Conservation (phyloP, 2,888 invertebrate genomes). For the Platycnemis pennipes region DNA sequence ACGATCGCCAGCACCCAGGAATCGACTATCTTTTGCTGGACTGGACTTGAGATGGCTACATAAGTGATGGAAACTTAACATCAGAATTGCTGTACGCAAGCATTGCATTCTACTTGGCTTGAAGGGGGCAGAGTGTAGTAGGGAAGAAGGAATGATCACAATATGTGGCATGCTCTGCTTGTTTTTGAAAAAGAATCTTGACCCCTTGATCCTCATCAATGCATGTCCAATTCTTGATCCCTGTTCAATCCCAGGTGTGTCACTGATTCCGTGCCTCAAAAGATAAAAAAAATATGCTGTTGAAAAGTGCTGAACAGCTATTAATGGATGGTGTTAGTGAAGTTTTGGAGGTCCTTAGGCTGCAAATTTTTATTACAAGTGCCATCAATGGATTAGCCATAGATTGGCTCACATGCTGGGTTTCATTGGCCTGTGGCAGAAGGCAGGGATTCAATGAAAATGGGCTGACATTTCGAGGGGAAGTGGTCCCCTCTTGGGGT, state of each 20-base stretch:
- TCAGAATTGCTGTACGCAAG: slow-evolving; percentile 16
- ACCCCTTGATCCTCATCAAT: slow-evolving; percentile 32
- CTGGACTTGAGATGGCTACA: neutral
- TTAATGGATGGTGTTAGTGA: slow-evolving; percentile 30
- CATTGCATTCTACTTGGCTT: slow-evolving; percentile 44
- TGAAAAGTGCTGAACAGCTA: slow-evolving; percentile 60
- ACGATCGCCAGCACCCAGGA: slow-evolving; percentile 34
- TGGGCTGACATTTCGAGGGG: slow-evolving; percentile 51
- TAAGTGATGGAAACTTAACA: slow-evolving; percentile 49
- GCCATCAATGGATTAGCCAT: slow-evolving; percentile 25
- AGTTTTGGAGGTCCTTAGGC: slow-evolving; percentile 20
- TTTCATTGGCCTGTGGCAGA: slow-evolving; percentile 36
- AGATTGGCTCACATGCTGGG: slow-evolving; percentile 21
- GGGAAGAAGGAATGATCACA: slow-evolving; percentile 47
- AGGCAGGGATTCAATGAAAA: neutral
- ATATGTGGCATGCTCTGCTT: slow-evolving; percentile 31
- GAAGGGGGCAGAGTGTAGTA: slow-evolving; percentile 23
- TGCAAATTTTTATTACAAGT: slow-evolving; percentile 55
- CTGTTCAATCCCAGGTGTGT: slow-evolving; percentile 53
- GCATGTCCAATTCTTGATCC: slow-evolving; percentile 60
- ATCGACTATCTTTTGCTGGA: slow-evolving; percentile 6
- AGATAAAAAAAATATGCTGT: slow-evolving; percentile 31
- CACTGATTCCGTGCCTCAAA: slow-evolving; percentile 66
- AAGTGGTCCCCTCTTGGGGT: neutral
- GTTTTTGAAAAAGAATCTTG: slow-evolving; percentile 31